A percentile compares a stretch with the other conserved stretches of the same genome.
Evolutionary conservation across 2,797 vertebrate genomes (phyloP).

Genomic region (Somateria mollissima): DNA sequence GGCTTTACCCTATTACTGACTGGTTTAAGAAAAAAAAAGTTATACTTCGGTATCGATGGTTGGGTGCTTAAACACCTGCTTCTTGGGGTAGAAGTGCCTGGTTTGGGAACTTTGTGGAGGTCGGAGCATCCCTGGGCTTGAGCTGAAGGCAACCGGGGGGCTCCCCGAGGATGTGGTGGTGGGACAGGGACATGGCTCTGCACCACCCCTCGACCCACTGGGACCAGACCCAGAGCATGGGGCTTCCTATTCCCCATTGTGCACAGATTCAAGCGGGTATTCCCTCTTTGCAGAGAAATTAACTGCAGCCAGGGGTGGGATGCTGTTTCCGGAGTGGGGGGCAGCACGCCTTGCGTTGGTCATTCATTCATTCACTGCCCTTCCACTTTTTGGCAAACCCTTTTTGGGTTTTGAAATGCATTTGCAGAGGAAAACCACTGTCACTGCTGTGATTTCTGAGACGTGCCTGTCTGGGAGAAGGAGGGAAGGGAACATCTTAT

Average conservation of each 20-base stretch:
- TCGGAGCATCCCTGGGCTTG: not conserved
- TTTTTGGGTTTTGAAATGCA: not conserved
- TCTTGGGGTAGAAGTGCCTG: not conserved
- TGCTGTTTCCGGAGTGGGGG: not conserved
- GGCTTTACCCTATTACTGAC: not conserved
- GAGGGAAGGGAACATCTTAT: conserved; percentile 53
- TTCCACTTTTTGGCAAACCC: not conserved
- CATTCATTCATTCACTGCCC: not conserved
- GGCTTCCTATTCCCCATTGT: not conserved
- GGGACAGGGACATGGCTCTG: not conserved
- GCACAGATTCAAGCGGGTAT: not conserved
- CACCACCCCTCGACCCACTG: not conserved
- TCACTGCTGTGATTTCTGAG: not conserved
- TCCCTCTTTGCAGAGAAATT: not conserved
- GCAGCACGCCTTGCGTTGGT: accelerated
- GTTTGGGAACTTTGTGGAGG: not conserved
- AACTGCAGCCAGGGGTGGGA: accelerated
- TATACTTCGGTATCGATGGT: not conserved
- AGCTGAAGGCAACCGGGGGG: not conserved
- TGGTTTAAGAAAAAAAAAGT: not conserved
- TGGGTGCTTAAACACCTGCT: not conserved
- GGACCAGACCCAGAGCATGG: not conserved
- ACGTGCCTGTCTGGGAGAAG: conserved; percentile 28
- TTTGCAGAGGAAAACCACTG: not conserved
- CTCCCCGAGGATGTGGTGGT: not conserved